Conservation (phyloP, 2,113 vertebrate genomes). For the Suricata suricatta region DNA sequence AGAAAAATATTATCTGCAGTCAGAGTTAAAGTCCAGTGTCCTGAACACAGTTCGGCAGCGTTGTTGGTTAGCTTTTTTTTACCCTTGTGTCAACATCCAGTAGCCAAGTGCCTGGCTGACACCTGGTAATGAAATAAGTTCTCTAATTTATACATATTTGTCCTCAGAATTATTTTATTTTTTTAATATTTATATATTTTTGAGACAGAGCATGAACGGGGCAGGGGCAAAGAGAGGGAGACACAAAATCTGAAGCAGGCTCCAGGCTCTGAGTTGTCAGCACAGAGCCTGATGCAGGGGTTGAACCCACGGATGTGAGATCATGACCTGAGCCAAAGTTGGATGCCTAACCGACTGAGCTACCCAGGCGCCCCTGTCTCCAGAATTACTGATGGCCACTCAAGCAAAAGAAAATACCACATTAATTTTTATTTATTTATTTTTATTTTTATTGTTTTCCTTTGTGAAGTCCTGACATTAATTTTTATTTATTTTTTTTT, state of each 20-base stretch:
- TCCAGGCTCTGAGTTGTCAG: too few species aligned
- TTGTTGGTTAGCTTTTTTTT: neutral
- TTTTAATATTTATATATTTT: too few species aligned
- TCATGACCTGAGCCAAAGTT: too few species aligned
- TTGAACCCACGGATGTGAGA: too few species aligned
- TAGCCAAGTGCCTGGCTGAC: neutral
- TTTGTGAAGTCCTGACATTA: neutral
- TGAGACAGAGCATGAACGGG: too few species aligned
- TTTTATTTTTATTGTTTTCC: neutral
- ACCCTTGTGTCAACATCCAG: neutral
- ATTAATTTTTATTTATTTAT: neutral
- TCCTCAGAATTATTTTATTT: neutral
- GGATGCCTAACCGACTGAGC: too few species aligned
- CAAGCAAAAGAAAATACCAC: neutral
- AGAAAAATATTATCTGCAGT: conserved; percentile 11
- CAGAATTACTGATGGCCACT: neutral
- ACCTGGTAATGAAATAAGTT: neutral
- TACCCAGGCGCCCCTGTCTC: too few species aligned
- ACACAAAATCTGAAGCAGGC: too few species aligned
- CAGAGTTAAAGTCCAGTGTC: conserved; percentile 72
- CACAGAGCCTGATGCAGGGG: too few species aligned
- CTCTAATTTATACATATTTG: neutral
- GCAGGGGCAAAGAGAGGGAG: too few species aligned
- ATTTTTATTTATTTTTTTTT: neutral
- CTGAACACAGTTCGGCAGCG: neutral